Conservation (phyloP, 2,888 invertebrate species). For the Lissocephala sabroskyi region DNA sequence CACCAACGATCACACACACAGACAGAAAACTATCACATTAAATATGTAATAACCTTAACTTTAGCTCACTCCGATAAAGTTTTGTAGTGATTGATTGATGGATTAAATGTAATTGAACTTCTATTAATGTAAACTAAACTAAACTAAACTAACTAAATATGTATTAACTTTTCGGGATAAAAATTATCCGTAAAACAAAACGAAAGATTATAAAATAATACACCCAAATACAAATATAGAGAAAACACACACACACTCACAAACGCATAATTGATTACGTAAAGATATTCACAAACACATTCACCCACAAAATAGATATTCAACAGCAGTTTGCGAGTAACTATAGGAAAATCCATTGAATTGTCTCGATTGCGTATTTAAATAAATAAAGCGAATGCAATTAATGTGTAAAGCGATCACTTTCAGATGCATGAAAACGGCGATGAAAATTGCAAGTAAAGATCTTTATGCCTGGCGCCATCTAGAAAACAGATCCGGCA, state of each 20-base stretch:
- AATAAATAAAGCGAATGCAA: slow-evolving; percentile 24
- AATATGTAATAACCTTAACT: slow-evolving; percentile 15
- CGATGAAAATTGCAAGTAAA: too few species aligned
- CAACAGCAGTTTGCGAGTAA: slow-evolving; percentile 25
- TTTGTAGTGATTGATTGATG: slow-evolving; percentile 55
- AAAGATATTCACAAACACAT: slow-evolving; percentile 30
- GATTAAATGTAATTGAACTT: slow-evolving; percentile 59
- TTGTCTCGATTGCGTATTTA: slow-evolving; percentile 34
- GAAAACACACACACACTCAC: slow-evolving; percentile 10
- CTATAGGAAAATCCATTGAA: slow-evolving; percentile 30
- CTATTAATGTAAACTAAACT: slow-evolving; percentile 64
- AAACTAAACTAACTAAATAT: slow-evolving; percentile 25
- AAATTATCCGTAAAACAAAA: too few species aligned
- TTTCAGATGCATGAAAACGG: too few species aligned
- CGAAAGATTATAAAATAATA: too few species aligned
- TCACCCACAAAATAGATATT: slow-evolving; percentile 30
- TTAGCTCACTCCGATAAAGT: slow-evolving; percentile 42
- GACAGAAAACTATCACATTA: not conserved
- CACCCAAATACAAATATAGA: slow-evolving; percentile 15
- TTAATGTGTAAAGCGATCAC: slow-evolving; percentile 19
- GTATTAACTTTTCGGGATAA: too few species aligned
- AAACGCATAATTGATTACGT: too few species aligned
- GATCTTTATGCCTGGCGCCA: too few species aligned
- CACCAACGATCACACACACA: slow-evolving; percentile 9
- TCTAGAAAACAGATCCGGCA: too few species aligned